Evolutionary conservation across 2,888 invertebrate genomes (phyloP).

Genomic region (Rutpela maculata): DNA sequence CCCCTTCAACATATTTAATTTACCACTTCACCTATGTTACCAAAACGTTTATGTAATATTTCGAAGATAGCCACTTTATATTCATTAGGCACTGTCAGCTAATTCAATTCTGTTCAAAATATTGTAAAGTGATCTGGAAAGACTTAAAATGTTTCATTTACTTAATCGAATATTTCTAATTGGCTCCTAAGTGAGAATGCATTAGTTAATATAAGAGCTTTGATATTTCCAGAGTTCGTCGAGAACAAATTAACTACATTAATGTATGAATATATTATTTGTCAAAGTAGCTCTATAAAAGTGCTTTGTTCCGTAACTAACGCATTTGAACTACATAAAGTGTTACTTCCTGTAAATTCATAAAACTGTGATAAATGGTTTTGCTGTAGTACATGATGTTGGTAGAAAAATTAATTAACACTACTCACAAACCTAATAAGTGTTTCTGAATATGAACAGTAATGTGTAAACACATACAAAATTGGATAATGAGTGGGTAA

Average conservation of each 20-base stretch:
- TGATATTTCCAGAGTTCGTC: neutral
- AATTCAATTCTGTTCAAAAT: slow-evolving; percentile 62
- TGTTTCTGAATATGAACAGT: too few relatives aligned
- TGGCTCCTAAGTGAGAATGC: slow-evolving; percentile 33
- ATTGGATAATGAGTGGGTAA: too few relatives aligned
- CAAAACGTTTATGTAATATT: slow-evolving; percentile 52
- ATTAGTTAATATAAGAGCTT: slow-evolving; percentile 37
- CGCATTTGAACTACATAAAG: neutral
- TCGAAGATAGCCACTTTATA: slow-evolving; percentile 62
- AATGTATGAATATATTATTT: neutral
- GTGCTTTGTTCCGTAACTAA: neutral
- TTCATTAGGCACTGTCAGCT: slow-evolving; percentile 63
- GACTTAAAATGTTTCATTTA: slow-evolving; percentile 25
- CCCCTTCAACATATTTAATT: slow-evolving; percentile 31
- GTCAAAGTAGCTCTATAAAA: neutral
- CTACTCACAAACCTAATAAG: too few relatives aligned
- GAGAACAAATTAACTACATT: neutral
- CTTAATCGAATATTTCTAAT: slow-evolving; percentile 44
- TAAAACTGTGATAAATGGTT: neutral
- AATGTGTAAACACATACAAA: too few relatives aligned
- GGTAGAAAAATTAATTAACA: too few relatives aligned
- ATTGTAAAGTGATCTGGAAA: slow-evolving; percentile 57
- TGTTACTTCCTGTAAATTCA: neutral
- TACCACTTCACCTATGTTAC: slow-evolving; percentile 36
- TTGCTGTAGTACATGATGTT: neutral